Conservation (phyloP, 2,113 vertebrate species). For the Dasypus novemcinctus region DNA sequence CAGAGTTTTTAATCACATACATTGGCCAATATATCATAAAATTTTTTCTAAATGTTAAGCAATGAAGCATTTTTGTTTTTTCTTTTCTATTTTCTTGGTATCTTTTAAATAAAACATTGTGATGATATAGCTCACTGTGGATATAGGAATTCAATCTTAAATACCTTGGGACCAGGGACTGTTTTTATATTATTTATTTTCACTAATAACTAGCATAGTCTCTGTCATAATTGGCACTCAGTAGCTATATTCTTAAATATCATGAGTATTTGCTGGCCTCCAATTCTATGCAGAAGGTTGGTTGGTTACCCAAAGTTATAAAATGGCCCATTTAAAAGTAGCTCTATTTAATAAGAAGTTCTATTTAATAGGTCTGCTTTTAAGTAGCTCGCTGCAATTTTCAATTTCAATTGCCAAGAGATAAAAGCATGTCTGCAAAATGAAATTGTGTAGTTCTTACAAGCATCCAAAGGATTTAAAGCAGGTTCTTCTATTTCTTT, state of each 20-base stretch:
- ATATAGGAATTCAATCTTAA: constrained; percentile 34
- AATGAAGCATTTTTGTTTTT: background rate
- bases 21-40: background rate
- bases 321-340: constrained; percentile 40
- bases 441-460: constrained; percentile 49
- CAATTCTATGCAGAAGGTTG: background rate
- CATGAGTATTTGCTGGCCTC: background rate
- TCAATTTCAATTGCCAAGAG: constrained; percentile 52
- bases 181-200: constrained; percentile 33
- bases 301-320: background rate
- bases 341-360: constrained; percentile 44
- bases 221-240: constrained; percentile 37
- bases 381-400: constrained; percentile 50
- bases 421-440: constrained; percentile 60
- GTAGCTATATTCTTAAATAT: constrained; percentile 25
- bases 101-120: background rate
- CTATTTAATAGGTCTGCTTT: constrained; percentile 32
- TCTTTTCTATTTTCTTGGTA: constrained; percentile 1
- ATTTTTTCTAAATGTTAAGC: constrained; percentile 12
- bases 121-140: background rate
- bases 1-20: background rate
- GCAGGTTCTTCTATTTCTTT: background rate
- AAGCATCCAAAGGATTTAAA: constrained; percentile 54
- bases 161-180: background rate
- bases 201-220: background rate